Evolutionary conservation across 2,113 vertebrate species (phyloP).

Genomic region (Psettodes erumei): DNA sequence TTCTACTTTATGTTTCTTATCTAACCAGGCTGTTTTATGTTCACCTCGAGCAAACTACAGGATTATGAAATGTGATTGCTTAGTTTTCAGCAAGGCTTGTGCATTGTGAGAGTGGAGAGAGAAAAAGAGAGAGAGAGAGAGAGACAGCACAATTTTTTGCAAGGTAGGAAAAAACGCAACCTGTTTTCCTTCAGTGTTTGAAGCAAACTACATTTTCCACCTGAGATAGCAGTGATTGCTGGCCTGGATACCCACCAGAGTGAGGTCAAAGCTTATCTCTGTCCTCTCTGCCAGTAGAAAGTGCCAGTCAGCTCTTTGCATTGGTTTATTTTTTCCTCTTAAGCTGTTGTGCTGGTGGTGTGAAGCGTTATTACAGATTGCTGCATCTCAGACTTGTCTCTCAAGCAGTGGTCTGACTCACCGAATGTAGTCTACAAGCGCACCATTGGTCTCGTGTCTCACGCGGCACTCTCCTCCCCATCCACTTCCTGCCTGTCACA

Average conservation of each 20-base stretch:
- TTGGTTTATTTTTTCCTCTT: conserved; percentile 23
- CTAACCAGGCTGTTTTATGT: conserved; percentile 37
- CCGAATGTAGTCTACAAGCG: too few relatives aligned
- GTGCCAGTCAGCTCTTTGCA: conserved; percentile 44
- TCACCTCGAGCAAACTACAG: conserved; percentile 26
- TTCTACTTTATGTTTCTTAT: conserved; percentile 27
- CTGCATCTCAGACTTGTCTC: conserved; percentile 31
- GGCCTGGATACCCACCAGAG: conserved; percentile 30
- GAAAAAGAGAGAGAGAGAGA: too few relatives aligned
- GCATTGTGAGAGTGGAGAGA: conserved; percentile 17
- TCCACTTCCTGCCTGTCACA: too few relatives aligned
- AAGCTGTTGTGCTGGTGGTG: conserved; percentile 21
- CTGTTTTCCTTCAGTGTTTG: conserved; percentile 41
- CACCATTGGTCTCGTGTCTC: too few relatives aligned
- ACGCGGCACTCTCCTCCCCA: too few relatives aligned
- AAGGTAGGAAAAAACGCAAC: conserved; percentile 34
- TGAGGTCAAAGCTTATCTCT: conserved; percentile 56
- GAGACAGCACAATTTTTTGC: not conserved
- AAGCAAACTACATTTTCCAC: conserved; percentile 44
- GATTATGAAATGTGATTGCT: conserved; percentile 45
- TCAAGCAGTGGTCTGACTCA: too few relatives aligned
- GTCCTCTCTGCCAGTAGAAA: conserved; percentile 37
- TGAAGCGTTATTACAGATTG: conserved; percentile 34
- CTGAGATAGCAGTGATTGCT: conserved; percentile 40
- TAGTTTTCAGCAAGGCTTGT: conserved; percentile 28